Evolutionary conservation across 2,888 invertebrate species (phyloP), one percentile per base, ranked within the genome.

Genomic region (Cephus nigrinus): DNA sequence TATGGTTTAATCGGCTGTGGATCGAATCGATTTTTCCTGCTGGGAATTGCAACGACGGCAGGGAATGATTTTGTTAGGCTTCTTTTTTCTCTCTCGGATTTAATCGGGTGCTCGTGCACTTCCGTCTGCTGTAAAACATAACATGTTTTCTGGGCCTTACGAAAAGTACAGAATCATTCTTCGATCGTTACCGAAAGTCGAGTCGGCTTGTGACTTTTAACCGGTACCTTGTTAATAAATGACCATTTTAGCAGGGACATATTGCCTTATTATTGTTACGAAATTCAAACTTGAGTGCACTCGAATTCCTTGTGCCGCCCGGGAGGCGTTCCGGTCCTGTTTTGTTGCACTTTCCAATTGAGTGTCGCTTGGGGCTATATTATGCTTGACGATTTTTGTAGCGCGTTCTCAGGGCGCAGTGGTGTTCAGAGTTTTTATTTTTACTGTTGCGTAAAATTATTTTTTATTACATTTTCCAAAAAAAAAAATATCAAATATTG

Each of bases 201-300:
- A n/a, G 72, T 11, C 31, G 35, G 68, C 9, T 11, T 34, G 69
- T 68, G 32, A 69, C 23, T 30, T 78, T 72, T 34, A 36, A 68
- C 33, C 12, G 30, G 68, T 11, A 23, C n/a, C 35, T 30, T 72
- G 55, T 82, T 82, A 84, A 87, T 88, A 90, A 90, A 90, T 86
- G 88, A 88, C 87, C 84, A 87, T 90, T 88, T 90, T 80, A 88
- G 82, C 86, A 84, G 85, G 84, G 87, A 87, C 87, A 87, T 87
- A 89, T 90, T 87, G 87, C 84, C 81, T 84, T 81, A 76, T 82
- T 81, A 90, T 90, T 90, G 86, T 89, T 75, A 75, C 68, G 77
- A 85, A 89, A 88, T 87, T 90, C 84, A 84, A 86, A 88, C 87
- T 88, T 88, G 87, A 89, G 90, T 90, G 90, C 88, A 89, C 90